phyloP scores from a whole-genome alignment of 2,888 invertebrate species.

The Ophion ellenae region DNA sequence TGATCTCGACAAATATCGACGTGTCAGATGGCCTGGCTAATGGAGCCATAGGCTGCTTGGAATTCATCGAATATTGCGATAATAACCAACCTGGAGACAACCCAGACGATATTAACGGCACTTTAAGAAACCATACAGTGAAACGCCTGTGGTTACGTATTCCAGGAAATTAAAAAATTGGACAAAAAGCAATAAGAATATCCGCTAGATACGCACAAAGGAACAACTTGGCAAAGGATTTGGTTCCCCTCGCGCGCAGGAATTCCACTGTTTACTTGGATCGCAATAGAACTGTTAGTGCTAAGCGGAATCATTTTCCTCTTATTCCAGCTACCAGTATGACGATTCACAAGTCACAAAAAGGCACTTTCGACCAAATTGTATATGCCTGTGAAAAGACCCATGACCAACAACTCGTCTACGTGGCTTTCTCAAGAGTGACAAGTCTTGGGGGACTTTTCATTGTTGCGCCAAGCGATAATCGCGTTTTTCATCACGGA shows the following conservation, averaged over 20 bases:
- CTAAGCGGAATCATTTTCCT: slow-evolving; percentile 58
- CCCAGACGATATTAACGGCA: slow-evolving; percentile 1
- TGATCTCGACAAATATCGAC: slow-evolving; percentile 74
- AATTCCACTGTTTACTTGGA: slow-evolving; percentile 14
- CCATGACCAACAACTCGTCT: slow-evolving; percentile 65
- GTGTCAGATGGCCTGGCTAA: slow-evolving; percentile 76
- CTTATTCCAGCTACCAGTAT: slow-evolving; percentile 55
- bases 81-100: slow-evolving; percentile 14
- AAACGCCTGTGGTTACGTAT: background rate
- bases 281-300: slow-evolving; percentile 46
- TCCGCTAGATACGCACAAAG: background rate
- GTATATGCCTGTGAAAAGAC: slow-evolving; percentile 60
- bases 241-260: background rate
- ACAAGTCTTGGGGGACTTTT: slow-evolving; percentile 67
- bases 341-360: slow-evolving; percentile 65
- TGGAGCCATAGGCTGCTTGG: slow-evolving; percentile 72
- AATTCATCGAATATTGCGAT: slow-evolving; percentile 69
- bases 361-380: slow-evolving; percentile 54
- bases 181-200: slow-evolving; percentile 43
- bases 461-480: slow-evolving; percentile 36
- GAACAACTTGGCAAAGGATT: background rate
- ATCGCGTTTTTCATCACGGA: slow-evolving; percentile 19
- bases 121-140: background rate
- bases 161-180: background rate
- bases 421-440: slow-evolving; percentile 69